These are phyloP conservation scores for Paradoxurus hermaphroditus DNA, from an alignment of 2,113 vertebrate genomes.

Conservation along the genomic window DNA sequence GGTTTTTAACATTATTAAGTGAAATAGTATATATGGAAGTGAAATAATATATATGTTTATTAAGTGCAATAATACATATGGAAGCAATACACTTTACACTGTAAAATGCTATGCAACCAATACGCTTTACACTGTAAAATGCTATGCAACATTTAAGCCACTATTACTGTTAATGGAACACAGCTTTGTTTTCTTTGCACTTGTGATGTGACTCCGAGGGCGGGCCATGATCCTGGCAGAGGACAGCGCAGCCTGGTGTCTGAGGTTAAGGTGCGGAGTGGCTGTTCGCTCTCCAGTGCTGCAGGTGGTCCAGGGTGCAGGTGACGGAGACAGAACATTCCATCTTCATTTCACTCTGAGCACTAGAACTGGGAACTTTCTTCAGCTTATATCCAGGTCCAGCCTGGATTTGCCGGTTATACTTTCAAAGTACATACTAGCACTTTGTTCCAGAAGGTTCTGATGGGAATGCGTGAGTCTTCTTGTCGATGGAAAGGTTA, in stretches of 20 bases:
- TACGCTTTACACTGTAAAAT: background rate
- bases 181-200: background rate
- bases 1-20: no score
- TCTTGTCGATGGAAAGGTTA: background rate
- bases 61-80: background rate
- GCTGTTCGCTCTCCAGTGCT: background rate
- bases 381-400: background rate
- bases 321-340: background rate
- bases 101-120: background rate
- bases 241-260: background rate
- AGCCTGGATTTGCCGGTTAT: background rate
- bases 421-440: background rate
- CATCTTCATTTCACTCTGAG: accelerated
- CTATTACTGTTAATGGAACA: accelerated
- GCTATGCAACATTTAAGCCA: background rate
- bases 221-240: background rate
- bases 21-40: no score
- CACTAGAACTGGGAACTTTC: background rate
- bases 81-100: background rate
- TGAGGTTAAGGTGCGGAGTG: background rate
- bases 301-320: background rate
- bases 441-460: background rate
- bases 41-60: no score
- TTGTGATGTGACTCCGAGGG: background rate
- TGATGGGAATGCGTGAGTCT: background rate